These are phyloP conservation scores for Saccostrea glomerata DNA, from an alignment of 1,140 invertebrate genomes.

Conservation along the genomic window DNA sequence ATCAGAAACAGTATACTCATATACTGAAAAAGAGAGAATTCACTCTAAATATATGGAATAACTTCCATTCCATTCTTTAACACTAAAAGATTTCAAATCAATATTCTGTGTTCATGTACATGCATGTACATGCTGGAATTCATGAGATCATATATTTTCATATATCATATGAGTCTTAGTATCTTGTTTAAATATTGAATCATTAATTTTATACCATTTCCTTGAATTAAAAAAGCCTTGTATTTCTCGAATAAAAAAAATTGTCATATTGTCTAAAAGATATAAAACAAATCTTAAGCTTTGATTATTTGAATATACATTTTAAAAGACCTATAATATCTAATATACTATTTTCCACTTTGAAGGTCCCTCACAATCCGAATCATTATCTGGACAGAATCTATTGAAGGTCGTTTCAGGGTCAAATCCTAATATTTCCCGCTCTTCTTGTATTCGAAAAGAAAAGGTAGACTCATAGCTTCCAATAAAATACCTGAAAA, in stretches of 20 bases:
- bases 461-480: conserved; percentile 97
- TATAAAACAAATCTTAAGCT: not conserved
- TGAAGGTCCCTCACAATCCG: conserved; percentile 67
- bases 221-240: too few relatives aligned
- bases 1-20: too few relatives aligned
- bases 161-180: too few relatives aligned
- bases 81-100: too few relatives aligned
- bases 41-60: too few relatives aligned
- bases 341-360: conserved; percentile 66
- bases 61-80: too few relatives aligned
- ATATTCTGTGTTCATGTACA: too few relatives aligned
- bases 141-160: too few relatives aligned
- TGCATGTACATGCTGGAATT: too few relatives aligned
- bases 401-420: conserved; percentile 92
- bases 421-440: conserved; percentile 94
- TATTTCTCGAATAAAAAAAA: not conserved
- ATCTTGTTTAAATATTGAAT: too few relatives aligned
- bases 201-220: too few relatives aligned
- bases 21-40: too few relatives aligned
- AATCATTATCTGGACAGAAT: conserved; percentile 83
- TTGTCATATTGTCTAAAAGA: not conserved
- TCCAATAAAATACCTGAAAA: conserved; percentile 89
- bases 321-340: conserved; percentile 51
- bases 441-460: conserved; percentile 97
- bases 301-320: not conserved